Percentiles rank a stretch among this genome's conserved stretches.
phyloP scores from a whole-genome alignment of 2,888 invertebrate genomes.

The Mellilla xanthometata region DNA sequence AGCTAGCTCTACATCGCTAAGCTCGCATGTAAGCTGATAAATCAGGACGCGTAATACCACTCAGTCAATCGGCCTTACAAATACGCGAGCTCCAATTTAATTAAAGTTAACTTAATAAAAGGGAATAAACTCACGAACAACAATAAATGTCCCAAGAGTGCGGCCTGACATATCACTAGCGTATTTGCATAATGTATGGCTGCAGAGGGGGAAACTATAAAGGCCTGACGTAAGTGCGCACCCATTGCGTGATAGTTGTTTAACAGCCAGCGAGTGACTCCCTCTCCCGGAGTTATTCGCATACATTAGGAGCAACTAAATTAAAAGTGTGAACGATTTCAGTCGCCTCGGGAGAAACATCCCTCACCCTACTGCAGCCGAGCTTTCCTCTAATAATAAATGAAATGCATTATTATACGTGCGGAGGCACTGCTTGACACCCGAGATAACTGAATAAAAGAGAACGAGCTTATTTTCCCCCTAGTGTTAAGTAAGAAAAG shows the following conservation, averaged over 20 bases:
- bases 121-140: slow-evolving; percentile 76
- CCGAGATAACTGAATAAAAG: slow-evolving; percentile 68
- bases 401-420: slow-evolving; percentile 77
- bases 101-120: slow-evolving; percentile 81
- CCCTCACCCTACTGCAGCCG: slow-evolving; percentile 45
- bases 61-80: slow-evolving; percentile 77
- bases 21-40: slow-evolving; percentile 64
- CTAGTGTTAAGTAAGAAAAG: slow-evolving; percentile 50
- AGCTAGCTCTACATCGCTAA: slow-evolving; percentile 42
- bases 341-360: slow-evolving; percentile 49
- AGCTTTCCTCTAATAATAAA: slow-evolving; percentile 68
- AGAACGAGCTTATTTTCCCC: slow-evolving; percentile 61
- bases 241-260: slow-evolving; percentile 77
- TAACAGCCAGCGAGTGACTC: slow-evolving; percentile 65
- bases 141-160: slow-evolving; percentile 80
- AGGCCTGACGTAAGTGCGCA: slow-evolving; percentile 56
- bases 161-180: slow-evolving; percentile 78
- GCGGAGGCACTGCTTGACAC: slow-evolving; percentile 62
- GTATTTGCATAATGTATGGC: slow-evolving; percentile 81
- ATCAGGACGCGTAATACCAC: slow-evolving; percentile 71
- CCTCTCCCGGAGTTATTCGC: slow-evolving; percentile 71
- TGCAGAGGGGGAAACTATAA: slow-evolving; percentile 78
- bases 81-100: slow-evolving; percentile 77
- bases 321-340: slow-evolving; percentile 80
- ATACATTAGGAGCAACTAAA: slow-evolving; percentile 80